Percentiles rank a stretch among this genome's conserved stretches.
These are phyloP conservation scores for Epinephelus fuscoguttatus DNA, from an alignment of 2,113 vertebrate genomes.

Conservation along the genomic window DNA sequence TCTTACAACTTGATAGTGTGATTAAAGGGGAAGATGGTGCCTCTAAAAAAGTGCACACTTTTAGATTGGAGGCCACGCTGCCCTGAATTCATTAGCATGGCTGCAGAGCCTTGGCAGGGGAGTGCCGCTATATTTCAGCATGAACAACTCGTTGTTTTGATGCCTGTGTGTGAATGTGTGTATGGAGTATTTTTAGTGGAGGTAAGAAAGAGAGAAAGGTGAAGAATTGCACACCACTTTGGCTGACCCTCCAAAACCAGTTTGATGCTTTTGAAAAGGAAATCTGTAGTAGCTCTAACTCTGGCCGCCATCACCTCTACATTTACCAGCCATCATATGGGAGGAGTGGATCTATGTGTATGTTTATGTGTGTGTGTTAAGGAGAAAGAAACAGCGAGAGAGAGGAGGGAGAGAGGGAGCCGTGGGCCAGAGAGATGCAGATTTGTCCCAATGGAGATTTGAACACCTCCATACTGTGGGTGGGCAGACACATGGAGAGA, in stretches of 20 bases:
- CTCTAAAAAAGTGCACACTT: constrained; percentile 76
- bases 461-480: constrained; percentile 80
- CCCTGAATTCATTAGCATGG: constrained; percentile 61
- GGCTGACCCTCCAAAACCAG: constrained; percentile 25
- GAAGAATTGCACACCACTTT: constrained; percentile 16
- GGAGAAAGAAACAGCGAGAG: constrained; percentile 8
- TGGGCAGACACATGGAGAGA: constrained; percentile 75
- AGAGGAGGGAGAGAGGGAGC: constrained; percentile 19
- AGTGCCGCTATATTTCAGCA: constrained; percentile 24
- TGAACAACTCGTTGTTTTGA: constrained; percentile 35
- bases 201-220: not conserved
- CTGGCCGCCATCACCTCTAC: constrained; percentile 47
- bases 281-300: constrained; percentile 48
- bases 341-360: constrained; percentile 34
- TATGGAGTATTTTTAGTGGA: not conserved
- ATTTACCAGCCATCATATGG: constrained; percentile 40
- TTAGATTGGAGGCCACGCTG: constrained; percentile 69
- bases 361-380: not conserved
- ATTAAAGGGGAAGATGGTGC: constrained; percentile 82
- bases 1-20: constrained; percentile 87
- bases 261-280: constrained; percentile 39
- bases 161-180: constrained; percentile 14
- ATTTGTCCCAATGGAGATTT: constrained; percentile 73
- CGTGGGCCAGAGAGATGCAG: constrained; percentile 67
- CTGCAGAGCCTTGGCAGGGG: constrained; percentile 45